Evolutionary conservation across 1,140 invertebrate species (phyloP).

Genomic region (Diplogasteroides magnus): DNA sequence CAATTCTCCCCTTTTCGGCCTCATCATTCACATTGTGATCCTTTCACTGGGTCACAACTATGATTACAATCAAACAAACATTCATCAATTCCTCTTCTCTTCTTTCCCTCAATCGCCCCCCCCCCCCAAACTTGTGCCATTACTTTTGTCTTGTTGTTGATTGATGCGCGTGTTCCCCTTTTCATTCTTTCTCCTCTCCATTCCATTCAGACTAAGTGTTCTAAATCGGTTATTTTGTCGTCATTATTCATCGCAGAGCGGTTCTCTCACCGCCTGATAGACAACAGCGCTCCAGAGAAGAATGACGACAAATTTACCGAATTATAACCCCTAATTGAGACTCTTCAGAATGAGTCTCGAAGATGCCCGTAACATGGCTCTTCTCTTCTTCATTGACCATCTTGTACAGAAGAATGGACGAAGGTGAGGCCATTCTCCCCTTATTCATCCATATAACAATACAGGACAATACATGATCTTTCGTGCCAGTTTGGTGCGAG

Average conservation of each 20-base stretch:
- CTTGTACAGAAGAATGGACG: constrained; percentile 83
- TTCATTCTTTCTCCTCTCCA: background rate
- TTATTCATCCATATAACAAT: no score
- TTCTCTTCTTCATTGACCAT: constrained; percentile 90
- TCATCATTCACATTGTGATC: constrained; percentile 8
- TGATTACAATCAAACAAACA: background rate
- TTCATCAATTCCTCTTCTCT: background rate
- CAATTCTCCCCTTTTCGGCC: background rate
- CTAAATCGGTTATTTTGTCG: no score
- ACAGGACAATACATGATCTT: constrained; percentile 81
- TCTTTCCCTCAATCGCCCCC: background rate
- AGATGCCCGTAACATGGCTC: constrained; percentile 70
- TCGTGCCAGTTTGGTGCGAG: constrained; percentile 86
- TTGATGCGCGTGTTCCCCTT: no score
- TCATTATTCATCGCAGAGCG: no score
- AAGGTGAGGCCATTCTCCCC: no score
- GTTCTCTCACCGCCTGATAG: no score
- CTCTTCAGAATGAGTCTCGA: constrained; percentile 3
- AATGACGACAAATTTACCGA: no score
- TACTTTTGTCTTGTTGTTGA: no score
- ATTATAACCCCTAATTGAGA: no score
- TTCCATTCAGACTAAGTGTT: no score
- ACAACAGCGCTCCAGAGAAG: no score
- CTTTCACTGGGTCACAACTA: background rate
- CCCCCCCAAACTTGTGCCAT: no score